These are phyloP conservation scores for Pangasius krempfi DNA, from an alignment of 2,797 vertebrate species.

Conservation along the genomic window DNA sequence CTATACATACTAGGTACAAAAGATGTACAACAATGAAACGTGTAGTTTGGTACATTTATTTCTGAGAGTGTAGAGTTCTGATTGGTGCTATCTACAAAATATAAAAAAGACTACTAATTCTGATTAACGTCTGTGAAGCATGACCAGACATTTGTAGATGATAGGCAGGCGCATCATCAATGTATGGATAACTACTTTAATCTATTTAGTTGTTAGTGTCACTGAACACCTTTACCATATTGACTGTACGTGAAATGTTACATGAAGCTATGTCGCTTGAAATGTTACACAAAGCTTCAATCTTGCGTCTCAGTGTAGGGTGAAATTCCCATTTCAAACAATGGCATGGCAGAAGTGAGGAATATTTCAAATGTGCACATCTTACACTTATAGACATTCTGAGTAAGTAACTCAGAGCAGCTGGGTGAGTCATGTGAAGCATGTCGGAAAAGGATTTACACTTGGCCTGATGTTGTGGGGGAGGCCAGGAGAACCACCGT, in stretches of 20 bases:
- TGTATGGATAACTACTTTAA: background rate
- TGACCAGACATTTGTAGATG: background rate
- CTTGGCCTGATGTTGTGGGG: conserved; percentile 48
- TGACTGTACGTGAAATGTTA: background rate
- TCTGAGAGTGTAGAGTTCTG: background rate
- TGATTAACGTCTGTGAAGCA: background rate
- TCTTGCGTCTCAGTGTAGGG: no score
- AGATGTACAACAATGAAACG: background rate
- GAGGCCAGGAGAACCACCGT: conserved; percentile 34
- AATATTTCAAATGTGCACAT: conserved; percentile 23
- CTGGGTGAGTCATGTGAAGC: conserved; percentile 56
- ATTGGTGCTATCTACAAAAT: background rate
- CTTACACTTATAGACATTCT: conserved; percentile 12
- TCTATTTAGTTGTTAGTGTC: background rate
- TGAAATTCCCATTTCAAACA: conserved; percentile 25
- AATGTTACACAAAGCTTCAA: background rate
- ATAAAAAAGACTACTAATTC: background rate
- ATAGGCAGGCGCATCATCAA: background rate
- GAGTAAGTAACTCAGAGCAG: conserved; percentile 61
- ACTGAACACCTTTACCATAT: background rate
- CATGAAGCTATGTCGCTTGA: background rate
- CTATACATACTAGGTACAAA: no score
- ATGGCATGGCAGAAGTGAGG: conserved; percentile 13
- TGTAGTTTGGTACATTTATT: background rate
- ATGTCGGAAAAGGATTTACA: conserved; percentile 58